Base-by-base conservation (phyloP, 1,140 invertebrate species). In the Tribolium madens region DNA sequence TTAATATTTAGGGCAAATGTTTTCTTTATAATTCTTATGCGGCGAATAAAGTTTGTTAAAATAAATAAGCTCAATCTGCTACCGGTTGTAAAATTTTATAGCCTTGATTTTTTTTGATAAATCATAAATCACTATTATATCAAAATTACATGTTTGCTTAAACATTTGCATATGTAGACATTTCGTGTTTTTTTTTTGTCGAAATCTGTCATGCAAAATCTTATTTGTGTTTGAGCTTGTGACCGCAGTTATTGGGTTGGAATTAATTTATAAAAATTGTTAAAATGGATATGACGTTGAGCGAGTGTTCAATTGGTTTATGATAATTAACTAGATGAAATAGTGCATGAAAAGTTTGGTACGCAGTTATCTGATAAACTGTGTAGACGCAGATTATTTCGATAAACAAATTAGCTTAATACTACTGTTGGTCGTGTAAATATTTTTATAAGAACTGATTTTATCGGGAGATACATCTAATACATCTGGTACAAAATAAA, bases 361-460 rank as follows among this genome's bases (percentile, higher is more conserved):
- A 26, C 57, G 57, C 12, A 33, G 57, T 64, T 33, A 33, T 33
- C 57, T 64, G 57, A 64, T 64, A 64, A 64, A 13, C 17, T 31
- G 7, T 57, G 17, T 57, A 21, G 57, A 64, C 57, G 57, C 57
- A 64, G 57, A 64, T 31, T 64, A 64, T 36, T 64, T 33, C 26
- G 57, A 64, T 64, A 64, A 64, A 33, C 57, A 64, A 64, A 64
- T 64, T 64, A 33, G 21, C 26, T 31, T 13, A 64, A 64, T 26
- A 64, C 57, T 33, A 64, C 21, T 64, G 57, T 64, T 64, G 26
- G 21, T 26, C 57, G 57, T 64, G 57, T 64, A 64, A 64, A 64
- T 64, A 64, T 64, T 31, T 64, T 64, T 31, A 33, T 33, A 26
- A 64, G 57, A 17, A 64, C 21, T 26, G 57, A 64, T 64, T 64